Base-by-base conservation (phyloP, 2,888 invertebrate species). In the Euplexia lucipara region DNA sequence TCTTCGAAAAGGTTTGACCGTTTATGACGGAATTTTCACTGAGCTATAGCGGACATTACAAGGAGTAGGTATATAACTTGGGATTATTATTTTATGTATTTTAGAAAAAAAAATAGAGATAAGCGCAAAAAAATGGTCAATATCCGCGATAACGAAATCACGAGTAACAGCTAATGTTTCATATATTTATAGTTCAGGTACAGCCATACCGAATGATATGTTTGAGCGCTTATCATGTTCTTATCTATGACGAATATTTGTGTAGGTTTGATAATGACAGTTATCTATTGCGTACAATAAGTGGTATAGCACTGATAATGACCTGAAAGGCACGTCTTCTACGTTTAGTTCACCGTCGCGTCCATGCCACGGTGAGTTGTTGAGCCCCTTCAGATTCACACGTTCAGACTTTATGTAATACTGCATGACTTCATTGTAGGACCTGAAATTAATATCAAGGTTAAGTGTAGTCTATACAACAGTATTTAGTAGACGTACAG, bases 351-450 rank as follows among this genome's bases (percentile, higher is more conserved):
- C 96, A 0, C 97, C 97, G 16, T 95, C 94, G 10, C 89, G 93
- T 12, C 96, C 96, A 83, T 97, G 97, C 87, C 96, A 97, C 0
- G 92, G 90, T 0, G 96, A 95, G 12, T 94, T 86, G 47, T 92
- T 90, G 41, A 95, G 78, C 0, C 95, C 92, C 3, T 89, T 88
- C 8, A 96, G 95, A 65, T 90, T 85, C 6, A 96, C 95, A 35
- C 93, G 89, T 87, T 97, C 97, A 0, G 96, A 96, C 88, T 96
- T 96, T 12, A 96, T 88, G 81, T 96, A 97, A 82, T 96, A 96
- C 3, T 95, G 96, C 62, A 96, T 82, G 0, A 97, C 96, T 0
- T 97, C 96, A 0, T 92, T 79, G 78, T 96, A 97, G 7, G 97
- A 96, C 96, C 96, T 95, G 82, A 41, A 88, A 82, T 26, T 5